phyloP scores from a whole-genome alignment of 2,113 vertebrate species.

The Pogonocichla stellata region DNA sequence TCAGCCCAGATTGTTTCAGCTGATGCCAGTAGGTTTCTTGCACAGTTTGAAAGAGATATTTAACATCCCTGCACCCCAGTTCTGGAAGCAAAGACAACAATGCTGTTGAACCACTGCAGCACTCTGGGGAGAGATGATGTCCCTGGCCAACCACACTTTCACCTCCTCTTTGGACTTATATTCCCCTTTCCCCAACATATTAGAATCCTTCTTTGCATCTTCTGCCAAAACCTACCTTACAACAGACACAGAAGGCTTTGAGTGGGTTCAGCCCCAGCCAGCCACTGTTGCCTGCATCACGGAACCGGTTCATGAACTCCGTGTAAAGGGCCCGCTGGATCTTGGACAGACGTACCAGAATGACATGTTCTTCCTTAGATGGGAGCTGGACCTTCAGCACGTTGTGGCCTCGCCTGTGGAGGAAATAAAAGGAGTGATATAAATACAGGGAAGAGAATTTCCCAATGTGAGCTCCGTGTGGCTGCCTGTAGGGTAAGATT shows the following conservation, averaged over 20 bases:
- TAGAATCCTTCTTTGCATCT: background rate
- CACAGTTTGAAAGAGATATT: background rate
- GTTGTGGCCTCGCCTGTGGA: slow-evolving; percentile 89
- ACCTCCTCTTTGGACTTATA: background rate
- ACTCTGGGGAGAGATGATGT: background rate
- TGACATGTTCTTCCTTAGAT: slow-evolving; percentile 92
- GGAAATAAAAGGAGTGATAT: background rate
- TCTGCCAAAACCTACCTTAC: slow-evolving; percentile 83
- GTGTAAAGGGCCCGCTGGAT: slow-evolving; percentile 93
- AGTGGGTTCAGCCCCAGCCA: slow-evolving; percentile 98
- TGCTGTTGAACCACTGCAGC: background rate
- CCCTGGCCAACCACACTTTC: background rate
- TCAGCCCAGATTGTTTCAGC: background rate
- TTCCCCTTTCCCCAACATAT: background rate
- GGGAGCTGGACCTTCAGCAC: slow-evolving; percentile 93
- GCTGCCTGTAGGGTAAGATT: background rate
- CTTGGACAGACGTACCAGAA: slow-evolving; percentile 92
- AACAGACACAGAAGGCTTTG: slow-evolving; percentile 98
- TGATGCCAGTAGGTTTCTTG: background rate
- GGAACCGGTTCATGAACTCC: slow-evolving; percentile 96
- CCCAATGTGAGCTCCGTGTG: background rate
- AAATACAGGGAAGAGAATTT: background rate
- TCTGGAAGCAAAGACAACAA: background rate
- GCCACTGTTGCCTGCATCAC: slow-evolving; percentile 94
- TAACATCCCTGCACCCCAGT: background rate